phyloP scores from a whole-genome alignment of 2,113 vertebrate species.

The Ginglymostoma cirratum region DNA sequence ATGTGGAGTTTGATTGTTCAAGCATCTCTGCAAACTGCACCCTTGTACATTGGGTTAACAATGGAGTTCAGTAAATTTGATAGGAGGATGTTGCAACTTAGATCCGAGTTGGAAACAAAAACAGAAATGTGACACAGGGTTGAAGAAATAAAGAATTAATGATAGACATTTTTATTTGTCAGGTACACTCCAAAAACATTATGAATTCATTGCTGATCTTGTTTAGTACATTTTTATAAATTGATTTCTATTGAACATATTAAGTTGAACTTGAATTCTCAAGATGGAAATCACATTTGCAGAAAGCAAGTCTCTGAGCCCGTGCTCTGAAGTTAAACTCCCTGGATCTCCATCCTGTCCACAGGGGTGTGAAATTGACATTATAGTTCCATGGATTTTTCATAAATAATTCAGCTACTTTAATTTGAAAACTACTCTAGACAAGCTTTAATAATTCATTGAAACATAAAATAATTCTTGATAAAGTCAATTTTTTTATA shows the following conservation, averaged over 20 bases:
- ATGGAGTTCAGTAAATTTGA: no score
- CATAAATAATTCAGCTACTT: not conserved
- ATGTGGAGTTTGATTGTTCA: no score
- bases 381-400: not conserved
- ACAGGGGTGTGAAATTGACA: not conserved
- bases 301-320: not conserved
- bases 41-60: no score
- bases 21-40: no score
- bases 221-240: not conserved
- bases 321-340: not conserved
- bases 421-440: not conserved
- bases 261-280: no score
- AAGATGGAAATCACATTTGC: not conserved
- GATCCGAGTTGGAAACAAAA: not conserved
- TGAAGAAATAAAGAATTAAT: not conserved
- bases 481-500: not conserved
- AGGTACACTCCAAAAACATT: not conserved
- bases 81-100: no score
- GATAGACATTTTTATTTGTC: not conserved
- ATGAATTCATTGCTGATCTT: not conserved
- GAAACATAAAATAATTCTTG: not conserved
- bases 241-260: not conserved
- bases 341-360: not conserved
- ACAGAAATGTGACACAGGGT: not conserved
- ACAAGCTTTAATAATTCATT: not conserved